phyloP scores from a whole-genome alignment of 2,113 vertebrate genomes.

The Pitta sordida region DNA sequence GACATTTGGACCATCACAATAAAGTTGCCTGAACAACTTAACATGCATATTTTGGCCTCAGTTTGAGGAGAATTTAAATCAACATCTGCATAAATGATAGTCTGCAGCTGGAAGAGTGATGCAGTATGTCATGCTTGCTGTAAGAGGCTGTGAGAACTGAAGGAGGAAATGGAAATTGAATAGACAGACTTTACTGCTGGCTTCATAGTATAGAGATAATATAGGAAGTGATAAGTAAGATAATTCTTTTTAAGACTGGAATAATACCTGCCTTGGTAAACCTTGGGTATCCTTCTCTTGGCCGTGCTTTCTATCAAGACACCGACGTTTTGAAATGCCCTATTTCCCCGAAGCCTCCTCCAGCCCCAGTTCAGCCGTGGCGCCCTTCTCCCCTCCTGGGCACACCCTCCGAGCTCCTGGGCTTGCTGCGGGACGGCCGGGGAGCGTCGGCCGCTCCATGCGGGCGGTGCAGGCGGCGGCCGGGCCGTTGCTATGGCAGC shows the following conservation, averaged over 20 bases:
- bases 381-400: background rate
- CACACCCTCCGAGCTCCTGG: background rate
- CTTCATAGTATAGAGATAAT: background rate
- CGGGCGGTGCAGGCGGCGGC: background rate
- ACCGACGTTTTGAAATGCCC: rapidly evolving
- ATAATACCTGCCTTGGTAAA: rapidly evolving
- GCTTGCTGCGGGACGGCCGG: background rate
- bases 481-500: conserved; percentile 65
- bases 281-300: rapidly evolving
- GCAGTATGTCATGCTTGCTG: background rate
- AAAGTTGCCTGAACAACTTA: background rate
- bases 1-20: background rate
- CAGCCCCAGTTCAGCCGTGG: rapidly evolving
- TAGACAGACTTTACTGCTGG: background rate
- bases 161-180: background rate
- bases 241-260: background rate
- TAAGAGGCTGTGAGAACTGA: background rate
- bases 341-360: rapidly evolving
- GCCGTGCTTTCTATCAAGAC: rapidly evolving
- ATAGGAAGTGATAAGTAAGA: background rate
- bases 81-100: background rate
- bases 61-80: background rate
- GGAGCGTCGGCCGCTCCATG: background rate
- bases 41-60: background rate
- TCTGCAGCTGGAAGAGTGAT: background rate